Percentiles rank a stretch among this genome's conserved stretches.
These are phyloP conservation scores for Podabrus alpinus DNA, from an alignment of 2,888 invertebrate species.

Conservation along the genomic window DNA sequence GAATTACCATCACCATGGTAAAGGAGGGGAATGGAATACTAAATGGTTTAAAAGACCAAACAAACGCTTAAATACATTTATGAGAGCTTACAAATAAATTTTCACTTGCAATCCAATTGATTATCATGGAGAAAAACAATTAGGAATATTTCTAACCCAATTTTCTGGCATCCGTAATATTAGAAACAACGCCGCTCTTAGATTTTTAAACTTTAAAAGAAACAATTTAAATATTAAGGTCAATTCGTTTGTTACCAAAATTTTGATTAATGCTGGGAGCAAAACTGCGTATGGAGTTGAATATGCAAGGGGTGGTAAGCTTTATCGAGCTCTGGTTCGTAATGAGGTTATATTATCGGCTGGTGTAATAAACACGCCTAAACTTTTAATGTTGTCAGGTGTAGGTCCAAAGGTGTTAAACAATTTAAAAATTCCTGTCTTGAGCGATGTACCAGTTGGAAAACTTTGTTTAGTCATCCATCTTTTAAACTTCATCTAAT, in stretches of 20 bases:
- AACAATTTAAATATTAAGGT: constrained; percentile 61
- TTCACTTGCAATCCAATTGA: constrained; percentile 62
- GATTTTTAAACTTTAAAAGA: constrained; percentile 53
- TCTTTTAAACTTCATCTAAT: neutral
- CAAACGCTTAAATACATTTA: neutral
- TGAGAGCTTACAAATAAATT: neutral
- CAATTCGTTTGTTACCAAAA: constrained; percentile 56
- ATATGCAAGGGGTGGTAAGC: constrained; percentile 48
- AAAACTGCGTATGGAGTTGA: constrained; percentile 56
- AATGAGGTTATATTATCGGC: constrained; percentile 66
- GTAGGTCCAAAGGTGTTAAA: constrained; percentile 58
- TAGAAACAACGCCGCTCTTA: constrained; percentile 59
- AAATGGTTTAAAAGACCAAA: neutral
- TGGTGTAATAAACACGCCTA: constrained; percentile 73
- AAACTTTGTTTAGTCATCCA: neutral
- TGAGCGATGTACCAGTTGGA: constrained; percentile 60
- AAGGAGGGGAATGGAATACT: constrained; percentile 57
- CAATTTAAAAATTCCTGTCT: constrained; percentile 52
- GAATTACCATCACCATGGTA: constrained; percentile 59
- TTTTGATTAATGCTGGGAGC: constrained; percentile 53
- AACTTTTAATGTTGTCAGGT: constrained; percentile 76
- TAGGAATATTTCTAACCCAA: constrained; percentile 61
- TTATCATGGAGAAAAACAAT: constrained; percentile 67
- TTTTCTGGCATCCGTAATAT: constrained; percentile 58
- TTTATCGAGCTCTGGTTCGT: constrained; percentile 52